A percentile compares a stretch with the other conserved stretches of the same genome.
phyloP scores from a whole-genome alignment of 2,797 vertebrate genomes.

The Pantherophis vulpinus region DNA sequence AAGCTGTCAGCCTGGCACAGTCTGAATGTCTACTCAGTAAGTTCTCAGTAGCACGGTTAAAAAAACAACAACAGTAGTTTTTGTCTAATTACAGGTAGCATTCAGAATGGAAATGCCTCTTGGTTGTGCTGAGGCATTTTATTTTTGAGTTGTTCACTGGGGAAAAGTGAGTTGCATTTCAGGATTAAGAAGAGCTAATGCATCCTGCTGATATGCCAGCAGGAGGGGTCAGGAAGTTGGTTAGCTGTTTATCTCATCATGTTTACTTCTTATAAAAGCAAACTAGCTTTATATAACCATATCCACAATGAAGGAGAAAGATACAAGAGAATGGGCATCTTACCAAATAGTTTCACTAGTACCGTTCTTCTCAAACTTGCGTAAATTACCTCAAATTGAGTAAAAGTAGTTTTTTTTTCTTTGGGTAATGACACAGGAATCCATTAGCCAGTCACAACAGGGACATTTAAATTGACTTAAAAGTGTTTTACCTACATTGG shows the following conservation, averaged over 20 bases:
- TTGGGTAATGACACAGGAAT: neutral
- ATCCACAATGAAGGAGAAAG: neutral
- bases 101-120: neutral
- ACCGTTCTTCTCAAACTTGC: neutral
- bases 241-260: neutral
- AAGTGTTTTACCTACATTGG: neutral
- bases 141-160: neutral
- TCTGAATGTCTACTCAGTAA: neutral
- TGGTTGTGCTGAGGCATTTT: neutral
- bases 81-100: neutral
- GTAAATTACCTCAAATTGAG: neutral
- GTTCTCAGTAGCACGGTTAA: neutral
- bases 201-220: neutral
- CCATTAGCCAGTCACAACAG: neutral
- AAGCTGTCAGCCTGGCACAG: neutral
- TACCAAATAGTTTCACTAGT: neutral
- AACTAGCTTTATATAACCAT: neutral
- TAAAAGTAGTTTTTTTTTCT: neutral
- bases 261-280: neutral
- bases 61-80: neutral
- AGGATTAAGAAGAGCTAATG: neutral
- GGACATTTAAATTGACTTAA: neutral
- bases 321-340: neutral
- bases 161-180: neutral
- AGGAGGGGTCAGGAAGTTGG: neutral